These are phyloP conservation scores for Prionace glauca DNA, from an alignment of 2,797 vertebrate species.

Conservation along the genomic window DNA sequence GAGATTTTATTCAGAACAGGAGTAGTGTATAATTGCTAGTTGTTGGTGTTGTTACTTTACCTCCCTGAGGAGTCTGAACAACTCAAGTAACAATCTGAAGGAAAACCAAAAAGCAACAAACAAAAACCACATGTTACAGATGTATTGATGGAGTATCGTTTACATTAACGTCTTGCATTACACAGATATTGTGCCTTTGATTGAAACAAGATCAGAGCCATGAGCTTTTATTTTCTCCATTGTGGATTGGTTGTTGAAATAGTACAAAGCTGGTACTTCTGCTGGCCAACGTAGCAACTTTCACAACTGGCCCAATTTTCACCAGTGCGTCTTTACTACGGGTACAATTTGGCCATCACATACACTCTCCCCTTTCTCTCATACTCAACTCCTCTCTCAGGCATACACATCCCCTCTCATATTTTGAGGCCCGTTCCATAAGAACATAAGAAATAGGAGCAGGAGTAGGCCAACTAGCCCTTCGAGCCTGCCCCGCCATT, in stretches of 20 bases:
- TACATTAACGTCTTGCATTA: neutral
- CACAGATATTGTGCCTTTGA: neutral
- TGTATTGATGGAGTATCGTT: neutral
- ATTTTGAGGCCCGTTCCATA: too few relatives aligned
- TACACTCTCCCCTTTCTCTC: too few relatives aligned
- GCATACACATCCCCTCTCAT: too few relatives aligned
- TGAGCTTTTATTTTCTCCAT: neutral
- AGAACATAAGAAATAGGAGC: too few relatives aligned
- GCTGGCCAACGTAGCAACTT: neutral
- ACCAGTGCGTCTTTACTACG: neutral
- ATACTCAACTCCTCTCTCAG: too few relatives aligned
- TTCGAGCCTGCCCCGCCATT: too few relatives aligned
- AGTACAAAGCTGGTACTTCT: neutral
- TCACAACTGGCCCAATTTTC: neutral
- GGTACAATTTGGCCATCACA: too few relatives aligned
- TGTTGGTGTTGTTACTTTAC: neutral
- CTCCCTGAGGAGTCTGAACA: neutral
- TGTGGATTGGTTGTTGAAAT: neutral
- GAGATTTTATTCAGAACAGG: neutral
- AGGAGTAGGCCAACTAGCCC: too few relatives aligned
- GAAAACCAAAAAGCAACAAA: neutral
- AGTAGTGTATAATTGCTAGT: neutral
- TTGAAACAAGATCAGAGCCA: neutral
- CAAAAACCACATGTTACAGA: neutral
- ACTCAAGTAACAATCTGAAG: neutral